Percentiles rank a stretch among this genome's conserved stretches.
Conservation (phyloP, 2,888 invertebrate species). For the Ophion costatus region DNA sequence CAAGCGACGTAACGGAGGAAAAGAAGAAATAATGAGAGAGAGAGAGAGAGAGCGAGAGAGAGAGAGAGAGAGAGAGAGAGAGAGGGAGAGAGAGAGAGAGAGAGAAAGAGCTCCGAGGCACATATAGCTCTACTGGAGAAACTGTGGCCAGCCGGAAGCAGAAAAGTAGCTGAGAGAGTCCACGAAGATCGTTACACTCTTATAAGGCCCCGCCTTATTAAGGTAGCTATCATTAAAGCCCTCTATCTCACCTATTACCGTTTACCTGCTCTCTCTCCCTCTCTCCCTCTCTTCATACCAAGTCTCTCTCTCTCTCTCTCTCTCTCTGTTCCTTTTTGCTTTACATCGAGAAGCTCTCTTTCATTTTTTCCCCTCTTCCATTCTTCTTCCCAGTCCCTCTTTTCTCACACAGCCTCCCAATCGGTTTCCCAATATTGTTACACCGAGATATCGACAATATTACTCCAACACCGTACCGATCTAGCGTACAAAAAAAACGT, state of each 20-base stretch:
- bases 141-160: constrained; percentile 47
- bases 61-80: constrained; percentile 1
- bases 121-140: constrained; percentile 45
- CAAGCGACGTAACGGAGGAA: background rate
- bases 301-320: constrained; percentile 3
- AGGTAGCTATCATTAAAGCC: constrained; percentile 80
- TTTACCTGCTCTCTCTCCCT: constrained; percentile 50
- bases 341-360: constrained; percentile 40
- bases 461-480: too few relatives aligned
- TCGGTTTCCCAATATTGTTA: too few relatives aligned
- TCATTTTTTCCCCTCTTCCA: constrained; percentile 33
- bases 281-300: background rate
- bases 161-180: constrained; percentile 67
- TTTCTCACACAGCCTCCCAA: too few relatives aligned
- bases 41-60: background rate
- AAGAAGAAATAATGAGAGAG: constrained; percentile 23
- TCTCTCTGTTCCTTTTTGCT: constrained; percentile 69
- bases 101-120: constrained; percentile 49
- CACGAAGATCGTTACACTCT: constrained; percentile 71
- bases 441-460: too few relatives aligned
- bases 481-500: too few relatives aligned
- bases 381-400: too few relatives aligned
- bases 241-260: constrained; percentile 79
- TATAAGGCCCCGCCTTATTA: constrained; percentile 78
- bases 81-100: constrained; percentile 37